These are phyloP conservation scores for Embiotoca jacksoni DNA, from an alignment of 2,113 vertebrate species.

Conservation along the genomic window DNA sequence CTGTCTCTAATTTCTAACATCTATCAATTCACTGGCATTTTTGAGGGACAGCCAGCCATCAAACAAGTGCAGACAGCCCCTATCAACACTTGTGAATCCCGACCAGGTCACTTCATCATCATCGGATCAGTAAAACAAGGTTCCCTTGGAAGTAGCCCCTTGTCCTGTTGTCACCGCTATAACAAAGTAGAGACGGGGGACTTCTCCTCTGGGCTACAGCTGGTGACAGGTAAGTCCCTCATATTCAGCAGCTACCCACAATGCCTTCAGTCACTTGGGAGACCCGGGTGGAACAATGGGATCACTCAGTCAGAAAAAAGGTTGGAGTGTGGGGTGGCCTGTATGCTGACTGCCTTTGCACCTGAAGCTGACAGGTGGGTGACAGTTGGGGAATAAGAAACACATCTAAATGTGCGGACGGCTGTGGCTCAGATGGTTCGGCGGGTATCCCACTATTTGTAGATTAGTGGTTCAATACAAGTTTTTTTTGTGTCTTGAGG, in stretches of 20 bases:
- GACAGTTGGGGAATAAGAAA: background rate
- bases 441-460: no score
- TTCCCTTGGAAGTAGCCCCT: constrained; percentile 64
- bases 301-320: constrained; percentile 52
- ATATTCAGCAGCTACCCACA: constrained; percentile 64
- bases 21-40: constrained; percentile 24
- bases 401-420: no score
- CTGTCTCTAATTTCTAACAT: constrained; percentile 13
- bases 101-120: constrained; percentile 67
- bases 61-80: constrained; percentile 69
- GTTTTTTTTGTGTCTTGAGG: no score
- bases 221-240: constrained; percentile 77
- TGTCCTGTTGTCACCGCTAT: constrained; percentile 60
- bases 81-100: constrained; percentile 76
- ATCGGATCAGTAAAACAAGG: constrained; percentile 74
- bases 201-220: constrained; percentile 63
- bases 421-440: no score
- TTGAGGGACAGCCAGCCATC: constrained; percentile 51
- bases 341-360: constrained; percentile 37
- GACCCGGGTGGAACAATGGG: constrained; percentile 57
- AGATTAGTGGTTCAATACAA: no score
- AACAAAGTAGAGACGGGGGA: constrained; percentile 61
- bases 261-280: constrained; percentile 70
- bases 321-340: constrained; percentile 5
- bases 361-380: constrained; percentile 30